Percentiles rank a stretch among this genome's conserved stretches.
Evolutionary conservation across 1,140 invertebrate genomes (phyloP).

Genomic region (Apocrypta bakeri): DNA sequence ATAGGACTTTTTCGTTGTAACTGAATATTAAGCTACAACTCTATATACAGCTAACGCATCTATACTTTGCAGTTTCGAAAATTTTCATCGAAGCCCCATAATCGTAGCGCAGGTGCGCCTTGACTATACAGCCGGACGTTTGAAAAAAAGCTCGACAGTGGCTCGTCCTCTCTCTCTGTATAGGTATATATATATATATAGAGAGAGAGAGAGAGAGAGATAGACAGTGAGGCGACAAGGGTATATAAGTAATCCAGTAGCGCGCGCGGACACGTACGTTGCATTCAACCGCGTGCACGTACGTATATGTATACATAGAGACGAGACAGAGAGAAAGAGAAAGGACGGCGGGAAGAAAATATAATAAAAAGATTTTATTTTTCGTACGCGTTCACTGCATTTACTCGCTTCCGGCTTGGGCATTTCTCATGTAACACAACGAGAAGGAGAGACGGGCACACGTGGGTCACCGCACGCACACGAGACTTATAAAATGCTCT

Average conservation of each 20-base stretch:
- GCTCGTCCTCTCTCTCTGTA: background rate
- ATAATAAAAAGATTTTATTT: slow-evolving; percentile 49
- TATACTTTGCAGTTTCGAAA: too few species aligned
- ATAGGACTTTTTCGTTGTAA: too few species aligned
- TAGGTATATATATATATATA: background rate
- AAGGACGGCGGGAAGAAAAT: background rate
- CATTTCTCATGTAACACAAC: slow-evolving; percentile 38
- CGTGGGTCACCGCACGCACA: background rate
- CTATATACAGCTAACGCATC: too few species aligned
- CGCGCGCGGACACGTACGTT: slow-evolving; percentile 19
- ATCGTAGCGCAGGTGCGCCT: background rate
- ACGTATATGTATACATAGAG: too few species aligned
- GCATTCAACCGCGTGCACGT: background rate
- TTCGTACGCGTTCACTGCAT: slow-evolving; percentile 17
- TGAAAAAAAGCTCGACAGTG: slow-evolving; percentile 7
- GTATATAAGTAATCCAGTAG: slow-evolving; percentile 37
- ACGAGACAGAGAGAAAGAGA: background rate
- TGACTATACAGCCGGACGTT: background rate
- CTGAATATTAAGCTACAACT: too few species aligned
- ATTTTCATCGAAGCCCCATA: slow-evolving; percentile 5
- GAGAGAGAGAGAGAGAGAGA: too few species aligned
- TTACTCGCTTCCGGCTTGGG: background rate
- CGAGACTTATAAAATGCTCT: background rate
- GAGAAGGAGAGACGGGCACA: too few species aligned
- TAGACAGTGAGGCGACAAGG: too few species aligned